Percentiles rank a stretch among this genome's conserved stretches.
These are phyloP conservation scores for Lamellibrachia satsuma DNA, from an alignment of 2,888 invertebrate species.

Conservation along the genomic window DNA sequence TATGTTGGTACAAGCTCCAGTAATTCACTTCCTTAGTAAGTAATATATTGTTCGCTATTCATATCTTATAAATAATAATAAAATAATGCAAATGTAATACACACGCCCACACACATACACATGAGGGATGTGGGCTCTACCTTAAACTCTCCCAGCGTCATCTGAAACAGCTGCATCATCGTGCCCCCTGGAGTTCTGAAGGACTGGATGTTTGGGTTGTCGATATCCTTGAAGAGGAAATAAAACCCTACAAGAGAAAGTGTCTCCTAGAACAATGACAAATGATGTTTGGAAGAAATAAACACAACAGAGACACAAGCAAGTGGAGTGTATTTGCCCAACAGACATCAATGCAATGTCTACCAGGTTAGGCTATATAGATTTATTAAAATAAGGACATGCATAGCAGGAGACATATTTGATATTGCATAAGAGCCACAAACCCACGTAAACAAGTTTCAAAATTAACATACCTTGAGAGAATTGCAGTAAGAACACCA, in stretches of 20 bases:
- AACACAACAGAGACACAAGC: slow-evolving; percentile 24
- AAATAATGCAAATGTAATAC: neutral
- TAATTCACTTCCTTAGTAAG: no score
- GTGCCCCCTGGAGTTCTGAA: slow-evolving; percentile 88
- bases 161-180: slow-evolving; percentile 98
- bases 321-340: slow-evolving; percentile 39
- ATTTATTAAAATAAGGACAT: neutral
- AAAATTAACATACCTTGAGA: slow-evolving; percentile 78
- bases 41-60: neutral
- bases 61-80: neutral
- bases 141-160: slow-evolving; percentile 96
- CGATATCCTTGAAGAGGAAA: slow-evolving; percentile 84
- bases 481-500: slow-evolving; percentile 70
- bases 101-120: no score
- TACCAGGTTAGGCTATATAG: slow-evolving; percentile 36
- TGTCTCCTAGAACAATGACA: neutral
- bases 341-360: neutral
- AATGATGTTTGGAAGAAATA: slow-evolving; percentile 28
- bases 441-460: neutral
- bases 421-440: neutral
- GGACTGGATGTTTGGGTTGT: slow-evolving; percentile 72
- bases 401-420: neutral
- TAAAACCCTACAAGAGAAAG: slow-evolving; percentile 66
- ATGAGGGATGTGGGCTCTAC: slow-evolving; percentile 68
- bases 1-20: no score